phyloP scores from a whole-genome alignment of 2,113 vertebrate species.

The Catagonus wagneri region DNA sequence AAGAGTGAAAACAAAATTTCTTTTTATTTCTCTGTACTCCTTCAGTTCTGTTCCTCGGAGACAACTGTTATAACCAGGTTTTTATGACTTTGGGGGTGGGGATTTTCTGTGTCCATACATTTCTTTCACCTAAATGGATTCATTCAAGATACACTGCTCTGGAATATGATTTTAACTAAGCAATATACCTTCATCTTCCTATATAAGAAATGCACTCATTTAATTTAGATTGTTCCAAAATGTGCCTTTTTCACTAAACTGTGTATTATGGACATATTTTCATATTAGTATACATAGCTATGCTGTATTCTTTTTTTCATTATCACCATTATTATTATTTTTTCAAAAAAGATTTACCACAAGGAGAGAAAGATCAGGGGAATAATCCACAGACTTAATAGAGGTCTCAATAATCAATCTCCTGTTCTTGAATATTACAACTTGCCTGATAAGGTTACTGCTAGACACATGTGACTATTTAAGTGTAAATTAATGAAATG shows the following conservation, averaged over 20 bases:
- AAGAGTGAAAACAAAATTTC: background rate
- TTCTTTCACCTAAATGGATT: conserved; percentile 29
- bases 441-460: background rate
- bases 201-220: conserved; percentile 9
- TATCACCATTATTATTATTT: background rate
- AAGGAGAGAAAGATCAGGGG: background rate
- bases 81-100: background rate
- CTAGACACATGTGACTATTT: background rate
- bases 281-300: background rate
- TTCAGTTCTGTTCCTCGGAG: background rate
- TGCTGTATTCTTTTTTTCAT: background rate
- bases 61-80: background rate
- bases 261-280: background rate
- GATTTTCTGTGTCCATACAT: background rate
- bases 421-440: background rate
- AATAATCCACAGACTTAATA: background rate
- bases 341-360: conserved; percentile 32
- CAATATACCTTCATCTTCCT: background rate
- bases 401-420: background rate
- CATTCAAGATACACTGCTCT: background rate
- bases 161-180: background rate
- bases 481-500: background rate
- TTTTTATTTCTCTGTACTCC: background rate
- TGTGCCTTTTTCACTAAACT: background rate
- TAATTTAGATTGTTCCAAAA: background rate